Evolutionary conservation across 2,113 vertebrate species (phyloP), one percentile per base, ranked within the genome.

Genomic region (Boleophthalmus pectinirostris): DNA sequence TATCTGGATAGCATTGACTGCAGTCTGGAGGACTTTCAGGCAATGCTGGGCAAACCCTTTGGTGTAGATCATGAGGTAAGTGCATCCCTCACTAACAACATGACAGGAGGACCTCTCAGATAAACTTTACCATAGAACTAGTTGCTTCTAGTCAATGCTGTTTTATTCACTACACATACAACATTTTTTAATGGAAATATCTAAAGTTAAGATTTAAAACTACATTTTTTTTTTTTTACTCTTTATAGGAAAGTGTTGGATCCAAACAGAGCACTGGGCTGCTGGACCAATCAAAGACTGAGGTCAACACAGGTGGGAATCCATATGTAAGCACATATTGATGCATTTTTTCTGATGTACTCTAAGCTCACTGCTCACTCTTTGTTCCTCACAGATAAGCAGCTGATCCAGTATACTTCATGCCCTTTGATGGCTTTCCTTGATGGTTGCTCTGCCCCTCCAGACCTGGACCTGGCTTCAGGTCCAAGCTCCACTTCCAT

Each of bases 1-100:
- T 99, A 98, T 82, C 93, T 99, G 85, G 97, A 98, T 91, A 99
- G 97, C 69, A 99, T 99, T 12, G 97, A 99, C 85, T 99, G 97
- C 94, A 98, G 95, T 89, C 94, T 99, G 89, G 97, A 99, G 86
- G 97, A 99, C 85, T 99, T 99, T 78, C 96, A 98, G 87, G 96
- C 97, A 63, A 95, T 98, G 95, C 89, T 99, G 68, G 96, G 96
- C 82, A 96, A 97, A 81, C 97, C 96, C 72, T 97, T 97, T 88
- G 96, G 94, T 82, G 90, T 95, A 73, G 97, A 98, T 82, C 92
- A 95, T 64, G 95, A 97, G 82, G 80, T 94, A 82, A 13, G 51
- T 61, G 0, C 24, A 2, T 25, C 25, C 49, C 38, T 54, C 3
- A 57, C 13, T 46, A 11, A 67, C 12, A 49, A 1, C n/a, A 47